Base-by-base conservation (phyloP, 2,797 vertebrate genomes). In the Gadopsis marmoratus region DNA sequence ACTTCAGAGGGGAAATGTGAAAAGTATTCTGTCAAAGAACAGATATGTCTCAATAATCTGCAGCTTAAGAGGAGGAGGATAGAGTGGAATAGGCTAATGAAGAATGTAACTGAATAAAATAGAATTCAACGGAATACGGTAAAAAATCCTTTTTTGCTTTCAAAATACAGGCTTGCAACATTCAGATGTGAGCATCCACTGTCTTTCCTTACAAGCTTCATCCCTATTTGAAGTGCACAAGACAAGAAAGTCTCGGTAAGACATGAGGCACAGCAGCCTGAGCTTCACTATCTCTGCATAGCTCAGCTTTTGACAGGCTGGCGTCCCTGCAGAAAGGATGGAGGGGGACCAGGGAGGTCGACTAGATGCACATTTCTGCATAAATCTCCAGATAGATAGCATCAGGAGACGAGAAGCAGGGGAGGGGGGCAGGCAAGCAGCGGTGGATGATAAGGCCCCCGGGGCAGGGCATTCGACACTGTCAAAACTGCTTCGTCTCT, bases 371-470 rank as follows among this genome's bases (percentile, higher is more conserved):
- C 90, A 93, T 92, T 91, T 92, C 92, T 93, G 91, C 92, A 93
- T 94, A 94, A 93, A 94, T 92, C 92, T 94, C 90, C 83, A 87
- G 90, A 90, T 83, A 93, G 92, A 95, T 94, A 94, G 91, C 90
- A 93, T 93, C 90, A 86, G 93, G 85, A 90, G 87, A 84, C 84
- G 87, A 91, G 91, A 81, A 85, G 81, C 86, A 89, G 88, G 88
- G 79, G 82, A 89, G 88, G 86, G 82, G 87, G 88, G 88, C 82
- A 86, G 76, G 91, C 91, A 89, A 91, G 93, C 92, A 79, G 89
- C 71, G 69, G 88, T 88, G 90, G 92, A 89, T 91, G 91, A 93
- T 93, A 92, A 94, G 93, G 91, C 90, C 93, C 92, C 74, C 71
- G 35, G 92, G 89, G 90, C 88, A 90, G 87, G 93, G 84, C 90